Evolutionary conservation across 1,140 invertebrate species (phyloP).

Genomic region (Trigoniulus corallinus): DNA sequence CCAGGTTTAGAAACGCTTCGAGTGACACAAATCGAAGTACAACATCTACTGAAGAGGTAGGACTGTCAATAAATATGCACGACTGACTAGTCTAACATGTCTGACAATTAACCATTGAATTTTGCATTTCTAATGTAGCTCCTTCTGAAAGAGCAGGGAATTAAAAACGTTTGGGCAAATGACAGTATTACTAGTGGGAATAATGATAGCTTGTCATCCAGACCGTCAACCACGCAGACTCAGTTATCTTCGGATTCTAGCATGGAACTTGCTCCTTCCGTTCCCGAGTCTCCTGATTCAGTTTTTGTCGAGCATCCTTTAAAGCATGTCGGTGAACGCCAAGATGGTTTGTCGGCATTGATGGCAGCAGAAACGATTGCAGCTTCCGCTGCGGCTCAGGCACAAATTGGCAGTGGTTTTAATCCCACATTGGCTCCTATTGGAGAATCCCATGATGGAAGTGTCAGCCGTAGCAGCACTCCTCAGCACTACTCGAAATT

Average conservation of each 20-base stretch:
- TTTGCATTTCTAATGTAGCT: slow-evolving; percentile 5
- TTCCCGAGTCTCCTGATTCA: not conserved
- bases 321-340: no score
- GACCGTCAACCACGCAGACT: not conserved
- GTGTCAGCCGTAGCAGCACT: not conserved
- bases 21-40: not conserved
- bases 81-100: not conserved
- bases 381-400: no score
- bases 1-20: not conserved
- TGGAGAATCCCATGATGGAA: not conserved
- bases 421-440: not conserved
- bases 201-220: not conserved
- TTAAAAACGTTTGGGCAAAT: not conserved
- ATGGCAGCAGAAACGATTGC: not conserved
- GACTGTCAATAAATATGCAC: not conserved
- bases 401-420: not conserved
- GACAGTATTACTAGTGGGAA: not conserved
- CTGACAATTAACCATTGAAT: not conserved
- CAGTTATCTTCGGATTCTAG: slow-evolving; percentile 5
- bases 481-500: slow-evolving; percentile 3
- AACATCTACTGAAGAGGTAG: slow-evolving; percentile 2
- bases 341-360: no score
- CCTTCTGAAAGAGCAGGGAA: not conserved
- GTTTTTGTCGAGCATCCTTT: slow-evolving; percentile 3
- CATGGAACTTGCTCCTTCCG: not conserved